A percentile compares a stretch with the other conserved stretches of the same genome.
Conservation (phyloP, 2,888 invertebrate genomes). For the Achlya flavicornis region DNA sequence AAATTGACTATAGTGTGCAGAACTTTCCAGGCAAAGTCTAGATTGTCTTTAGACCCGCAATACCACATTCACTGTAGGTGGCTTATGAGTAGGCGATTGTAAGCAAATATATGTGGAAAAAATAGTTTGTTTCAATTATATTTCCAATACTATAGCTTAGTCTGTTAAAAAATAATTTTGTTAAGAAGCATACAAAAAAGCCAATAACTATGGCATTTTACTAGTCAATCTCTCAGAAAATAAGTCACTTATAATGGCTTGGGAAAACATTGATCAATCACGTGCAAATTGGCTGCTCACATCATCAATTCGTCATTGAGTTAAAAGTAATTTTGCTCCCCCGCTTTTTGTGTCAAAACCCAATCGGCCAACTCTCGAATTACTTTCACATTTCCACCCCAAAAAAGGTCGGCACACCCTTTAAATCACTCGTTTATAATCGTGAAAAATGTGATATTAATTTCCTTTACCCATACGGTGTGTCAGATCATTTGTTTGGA, state of each 20-base stretch:
- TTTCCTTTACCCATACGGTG: conserved; percentile 42
- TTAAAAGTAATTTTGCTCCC: conserved; percentile 5
- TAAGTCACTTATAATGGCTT: neutral
- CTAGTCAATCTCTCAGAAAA: neutral
- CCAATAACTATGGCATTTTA: no score
- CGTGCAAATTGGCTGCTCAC: neutral
- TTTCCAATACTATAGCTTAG: no score
- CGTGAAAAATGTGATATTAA: conserved; percentile 57
- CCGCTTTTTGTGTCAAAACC: conserved; percentile 9
- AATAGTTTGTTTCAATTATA: no score
- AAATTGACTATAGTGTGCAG: neutral
- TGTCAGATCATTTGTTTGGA: conserved; percentile 54
- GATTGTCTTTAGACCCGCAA: neutral
- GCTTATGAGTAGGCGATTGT: no score
- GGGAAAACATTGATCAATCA: neutral
- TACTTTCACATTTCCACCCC: conserved; percentile 9
- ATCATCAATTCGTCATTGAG: conserved; percentile 1
- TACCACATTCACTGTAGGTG: neutral
- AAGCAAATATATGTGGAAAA: no score
- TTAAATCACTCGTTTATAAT: conserved; percentile 32
- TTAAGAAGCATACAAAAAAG: no score
- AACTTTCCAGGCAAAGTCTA: neutral
- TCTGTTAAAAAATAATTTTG: no score
- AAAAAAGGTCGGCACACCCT: conserved; percentile 14
- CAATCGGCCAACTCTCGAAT: conserved; percentile 8